These are phyloP conservation scores for Urocynchramus pylzowi DNA, from an alignment of 2,113 vertebrate species.

Conservation along the genomic window DNA sequence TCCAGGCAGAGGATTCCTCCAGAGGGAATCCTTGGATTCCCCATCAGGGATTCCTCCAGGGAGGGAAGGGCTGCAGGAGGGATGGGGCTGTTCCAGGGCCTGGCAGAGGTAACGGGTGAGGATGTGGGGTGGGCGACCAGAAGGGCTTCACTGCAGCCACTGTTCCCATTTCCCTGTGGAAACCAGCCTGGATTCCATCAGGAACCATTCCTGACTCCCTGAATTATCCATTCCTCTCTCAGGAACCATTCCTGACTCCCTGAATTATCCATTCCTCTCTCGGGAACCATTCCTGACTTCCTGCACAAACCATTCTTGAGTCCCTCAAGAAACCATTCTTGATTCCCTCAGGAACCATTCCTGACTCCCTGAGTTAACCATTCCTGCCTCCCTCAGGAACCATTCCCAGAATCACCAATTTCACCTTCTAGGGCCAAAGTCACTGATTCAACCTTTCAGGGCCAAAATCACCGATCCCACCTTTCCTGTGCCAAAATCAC, in stretches of 20 bases:
- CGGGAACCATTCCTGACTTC: not conserved
- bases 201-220: not conserved
- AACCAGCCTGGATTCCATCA: not conserved
- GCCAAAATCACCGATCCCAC: not conserved
- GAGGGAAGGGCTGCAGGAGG: not conserved
- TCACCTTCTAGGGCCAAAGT: not conserved
- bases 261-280: not conserved
- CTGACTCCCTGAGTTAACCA: too few relatives aligned
- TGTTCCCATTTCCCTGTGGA: fast-evolving
- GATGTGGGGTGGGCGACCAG: fast-evolving
- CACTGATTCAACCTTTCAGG: too few relatives aligned
- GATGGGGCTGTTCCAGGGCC: fast-evolving
- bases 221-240: not conserved
- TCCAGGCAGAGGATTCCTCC: not conserved
- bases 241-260: too few relatives aligned
- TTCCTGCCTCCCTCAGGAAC: too few relatives aligned
- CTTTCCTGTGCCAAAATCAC: not conserved
- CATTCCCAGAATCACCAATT: too few relatives aligned
- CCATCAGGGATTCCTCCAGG: not conserved
- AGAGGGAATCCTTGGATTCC: not conserved
- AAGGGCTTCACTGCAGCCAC: fast-evolving
- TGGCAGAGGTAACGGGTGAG: not conserved
- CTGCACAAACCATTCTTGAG: too few relatives aligned
- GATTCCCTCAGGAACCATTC: not conserved
- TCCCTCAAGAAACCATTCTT: not conserved